Percentiles rank a stretch among this genome's conserved stretches.
phyloP scores from a whole-genome alignment of 2,888 invertebrate species.

The Pachymerium ferrugineum region DNA sequence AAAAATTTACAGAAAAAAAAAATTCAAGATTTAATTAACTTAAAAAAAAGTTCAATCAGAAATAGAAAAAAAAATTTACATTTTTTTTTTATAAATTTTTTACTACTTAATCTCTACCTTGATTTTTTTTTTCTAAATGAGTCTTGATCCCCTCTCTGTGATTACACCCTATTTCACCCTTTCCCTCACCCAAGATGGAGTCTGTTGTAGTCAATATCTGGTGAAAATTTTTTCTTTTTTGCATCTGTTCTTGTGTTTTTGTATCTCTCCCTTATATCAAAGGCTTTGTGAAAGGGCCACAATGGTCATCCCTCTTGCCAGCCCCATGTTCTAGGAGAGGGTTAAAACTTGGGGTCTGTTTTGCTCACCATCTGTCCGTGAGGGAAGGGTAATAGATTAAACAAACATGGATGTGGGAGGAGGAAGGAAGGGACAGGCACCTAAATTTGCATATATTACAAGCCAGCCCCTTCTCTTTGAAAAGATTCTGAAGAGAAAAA shows the following conservation, averaged over 20 bases:
- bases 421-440: neutral
- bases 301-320: slow-evolving; percentile 9
- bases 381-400: slow-evolving; percentile 19
- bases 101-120: neutral
- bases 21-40: too few relatives aligned
- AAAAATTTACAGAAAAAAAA: too few relatives aligned
- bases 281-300: neutral
- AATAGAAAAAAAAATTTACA: too few relatives aligned
- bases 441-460: slow-evolving; percentile 9
- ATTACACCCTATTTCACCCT: neutral
- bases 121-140: neutral
- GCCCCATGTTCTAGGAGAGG: neutral
- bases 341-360: slow-evolving; percentile 18
- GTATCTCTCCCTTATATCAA: slow-evolving; percentile 15
- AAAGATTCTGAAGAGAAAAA: neutral
- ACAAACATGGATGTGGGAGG: slow-evolving; percentile 12
- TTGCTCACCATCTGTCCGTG: slow-evolving; percentile 7
- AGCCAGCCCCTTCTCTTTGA: neutral
- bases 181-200: slow-evolving; percentile 17
- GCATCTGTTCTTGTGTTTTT: slow-evolving; percentile 3
- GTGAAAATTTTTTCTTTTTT: slow-evolving; percentile 14
- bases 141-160: neutral
- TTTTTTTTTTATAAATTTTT: neutral
- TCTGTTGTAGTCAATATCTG: slow-evolving; percentile 1
- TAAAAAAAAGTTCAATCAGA: too few relatives aligned